A percentile compares a stretch with the other conserved stretches of the same genome.
phyloP scores from a whole-genome alignment of 2,113 vertebrate species.

The Vireo altiloquus region DNA sequence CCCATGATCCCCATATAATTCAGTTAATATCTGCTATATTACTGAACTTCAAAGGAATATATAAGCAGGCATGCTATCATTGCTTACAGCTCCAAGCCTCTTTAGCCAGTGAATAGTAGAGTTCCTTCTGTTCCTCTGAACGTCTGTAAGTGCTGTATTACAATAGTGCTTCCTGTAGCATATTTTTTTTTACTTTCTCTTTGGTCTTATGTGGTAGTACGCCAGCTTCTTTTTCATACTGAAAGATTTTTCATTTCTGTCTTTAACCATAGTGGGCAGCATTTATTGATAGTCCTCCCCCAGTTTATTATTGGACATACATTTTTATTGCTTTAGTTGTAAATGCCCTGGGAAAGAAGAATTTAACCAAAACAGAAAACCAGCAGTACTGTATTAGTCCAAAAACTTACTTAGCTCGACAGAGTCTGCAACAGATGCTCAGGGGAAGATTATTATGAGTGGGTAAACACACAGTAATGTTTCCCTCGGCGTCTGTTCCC shows the following conservation, averaged over 20 bases:
- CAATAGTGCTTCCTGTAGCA: background rate
- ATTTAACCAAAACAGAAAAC: background rate
- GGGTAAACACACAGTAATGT: background rate
- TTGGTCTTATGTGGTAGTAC: background rate
- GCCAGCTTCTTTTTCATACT: background rate
- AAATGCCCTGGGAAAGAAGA: background rate
- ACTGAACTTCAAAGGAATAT: background rate
- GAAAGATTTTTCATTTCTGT: background rate
- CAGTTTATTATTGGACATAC: background rate
- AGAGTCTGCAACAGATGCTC: background rate
- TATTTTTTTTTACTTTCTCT: background rate
- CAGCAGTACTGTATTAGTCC: background rate
- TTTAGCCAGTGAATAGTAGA: background rate
- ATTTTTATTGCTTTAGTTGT: background rate
- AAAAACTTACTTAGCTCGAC: background rate
- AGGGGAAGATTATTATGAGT: conserved; percentile 6
- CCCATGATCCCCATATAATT: background rate
- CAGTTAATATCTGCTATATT: background rate
- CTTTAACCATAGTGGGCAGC: background rate
- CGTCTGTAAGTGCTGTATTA: background rate
- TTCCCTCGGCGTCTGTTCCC: background rate
- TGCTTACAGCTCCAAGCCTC: background rate
- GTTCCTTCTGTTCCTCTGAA: background rate
- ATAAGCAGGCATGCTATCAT: background rate
- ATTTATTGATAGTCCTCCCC: background rate